Evolutionary conservation across 2,113 vertebrate species (phyloP), one percentile per base, ranked within the genome.

Genomic region (Oreotrochilus melanogaster): DNA sequence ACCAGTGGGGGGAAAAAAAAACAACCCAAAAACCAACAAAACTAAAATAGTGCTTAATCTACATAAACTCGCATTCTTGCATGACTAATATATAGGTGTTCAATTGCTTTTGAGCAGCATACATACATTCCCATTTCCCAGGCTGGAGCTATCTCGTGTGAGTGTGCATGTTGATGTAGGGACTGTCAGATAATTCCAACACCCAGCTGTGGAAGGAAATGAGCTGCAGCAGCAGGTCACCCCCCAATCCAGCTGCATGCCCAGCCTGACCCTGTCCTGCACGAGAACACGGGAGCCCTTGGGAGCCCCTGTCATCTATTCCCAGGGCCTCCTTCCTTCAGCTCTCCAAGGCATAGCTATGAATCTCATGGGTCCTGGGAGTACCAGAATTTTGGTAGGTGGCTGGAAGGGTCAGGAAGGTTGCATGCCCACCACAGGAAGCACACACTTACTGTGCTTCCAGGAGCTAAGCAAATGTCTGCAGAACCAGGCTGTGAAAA

Each of bases 131-230:
- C 23, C 30, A 47, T 47, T 47, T 21, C 45, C 45, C n/a, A 57
- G 8, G 4, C 22, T 47, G 18, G 31, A 76, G 23, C 8, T 83
- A 6, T 50, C 37, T 76, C 42, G 5, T 14, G 5, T 33, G n/a
- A 88, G 54, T 11, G 23, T 1, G 6, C 12, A 14, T 51, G 33
- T 56, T 62, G 54, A 74, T 86, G 45, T 62, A 42, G 23, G 12
- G 42, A 70, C 31, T 74, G 42, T 33, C 47, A 39, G 11, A 51
- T 51, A 70, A 67, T 47, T 73, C 14, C 60, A 83, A 58, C 39
- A 76, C 28, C 58, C 66, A 18, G 43, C 23, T 80, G 58, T 51
- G 67, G 75, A 86, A 94, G 79, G 83, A 95, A 95, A 88, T 56
- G 75, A 86, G 74, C 58, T 3, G 1, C 62, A 94, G 58, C 22